Conservation (phyloP, 2,113 vertebrate genomes). For the Centropristis striata region DNA sequence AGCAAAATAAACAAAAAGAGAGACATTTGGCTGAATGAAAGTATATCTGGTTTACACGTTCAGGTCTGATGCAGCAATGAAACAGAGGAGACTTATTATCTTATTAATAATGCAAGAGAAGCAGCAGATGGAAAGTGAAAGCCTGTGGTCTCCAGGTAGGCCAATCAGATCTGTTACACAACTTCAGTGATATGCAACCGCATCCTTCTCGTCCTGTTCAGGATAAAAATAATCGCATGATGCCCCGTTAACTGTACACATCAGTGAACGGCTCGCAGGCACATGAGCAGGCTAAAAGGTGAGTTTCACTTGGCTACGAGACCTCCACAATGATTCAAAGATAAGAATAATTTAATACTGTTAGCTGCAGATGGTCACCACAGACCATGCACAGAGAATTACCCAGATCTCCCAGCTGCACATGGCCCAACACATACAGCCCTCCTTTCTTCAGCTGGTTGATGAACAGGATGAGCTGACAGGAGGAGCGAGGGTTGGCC, state of each 20-base stretch:
- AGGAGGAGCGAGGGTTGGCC: constrained; percentile 87
- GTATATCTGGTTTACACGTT: background rate
- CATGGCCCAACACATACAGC: constrained; percentile 88
- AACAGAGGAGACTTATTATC: background rate
- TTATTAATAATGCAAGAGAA: constrained; percentile 44
- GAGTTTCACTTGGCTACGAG: background rate
- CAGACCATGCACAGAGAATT: constrained; percentile 44
- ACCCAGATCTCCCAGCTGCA: constrained; percentile 90
- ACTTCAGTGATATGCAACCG: background rate
- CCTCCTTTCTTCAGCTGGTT: constrained; percentile 91
- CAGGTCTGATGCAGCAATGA: background rate
- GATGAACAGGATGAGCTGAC: constrained; percentile 88
- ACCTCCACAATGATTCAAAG: constrained; percentile 5
- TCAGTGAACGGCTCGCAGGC: background rate
- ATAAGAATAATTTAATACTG: constrained; percentile 60
- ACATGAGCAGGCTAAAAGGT: constrained; percentile 3
- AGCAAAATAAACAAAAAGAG: background rate
- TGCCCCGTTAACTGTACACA: background rate
- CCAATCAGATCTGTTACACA: background rate
- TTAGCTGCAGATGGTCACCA: constrained; percentile 23
- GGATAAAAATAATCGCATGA: background rate
- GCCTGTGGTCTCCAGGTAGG: background rate
- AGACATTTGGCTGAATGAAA: background rate
- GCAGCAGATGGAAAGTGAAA: constrained; percentile 52
- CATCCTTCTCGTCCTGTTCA: constrained; percentile 1